These are phyloP conservation scores for Diorhabda carinulata DNA, from an alignment of 1,140 invertebrate genomes.

Conservation along the genomic window DNA sequence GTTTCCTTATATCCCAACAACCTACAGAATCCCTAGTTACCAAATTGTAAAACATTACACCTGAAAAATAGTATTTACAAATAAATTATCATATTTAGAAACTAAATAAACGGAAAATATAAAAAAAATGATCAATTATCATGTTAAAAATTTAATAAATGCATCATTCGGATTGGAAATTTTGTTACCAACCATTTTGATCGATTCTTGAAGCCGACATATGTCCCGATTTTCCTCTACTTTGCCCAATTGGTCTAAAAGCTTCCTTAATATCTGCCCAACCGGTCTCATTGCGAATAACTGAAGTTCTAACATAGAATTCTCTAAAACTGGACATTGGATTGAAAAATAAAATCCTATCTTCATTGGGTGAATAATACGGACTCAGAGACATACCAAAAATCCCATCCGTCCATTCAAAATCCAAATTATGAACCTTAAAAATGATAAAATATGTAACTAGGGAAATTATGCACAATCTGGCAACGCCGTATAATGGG, in stretches of 20 bases:
- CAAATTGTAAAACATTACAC: constrained; percentile 72
- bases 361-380: constrained; percentile 48
- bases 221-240: constrained; percentile 61
- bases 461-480: no score
- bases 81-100: not conserved
- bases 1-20: constrained; percentile 74
- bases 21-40: constrained; percentile 68
- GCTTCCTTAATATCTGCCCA: constrained; percentile 54
- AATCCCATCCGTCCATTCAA: constrained; percentile 78
- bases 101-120: not conserved
- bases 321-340: constrained; percentile 74
- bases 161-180: not conserved
- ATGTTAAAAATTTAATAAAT: not conserved
- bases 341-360: constrained; percentile 69
- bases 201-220: constrained; percentile 69
- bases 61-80: constrained; percentile 1
- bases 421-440: constrained; percentile 60
- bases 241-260: constrained; percentile 61
- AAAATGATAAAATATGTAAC: not conserved
- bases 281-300: constrained; percentile 58
- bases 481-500: no score
- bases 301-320: constrained; percentile 64
- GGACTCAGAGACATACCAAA: constrained; percentile 71
- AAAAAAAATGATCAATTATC: not conserved
- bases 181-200: constrained; percentile 50